Base-by-base conservation (phyloP, 2,888 invertebrate genomes). In the Meandrusa payeni region DNA sequence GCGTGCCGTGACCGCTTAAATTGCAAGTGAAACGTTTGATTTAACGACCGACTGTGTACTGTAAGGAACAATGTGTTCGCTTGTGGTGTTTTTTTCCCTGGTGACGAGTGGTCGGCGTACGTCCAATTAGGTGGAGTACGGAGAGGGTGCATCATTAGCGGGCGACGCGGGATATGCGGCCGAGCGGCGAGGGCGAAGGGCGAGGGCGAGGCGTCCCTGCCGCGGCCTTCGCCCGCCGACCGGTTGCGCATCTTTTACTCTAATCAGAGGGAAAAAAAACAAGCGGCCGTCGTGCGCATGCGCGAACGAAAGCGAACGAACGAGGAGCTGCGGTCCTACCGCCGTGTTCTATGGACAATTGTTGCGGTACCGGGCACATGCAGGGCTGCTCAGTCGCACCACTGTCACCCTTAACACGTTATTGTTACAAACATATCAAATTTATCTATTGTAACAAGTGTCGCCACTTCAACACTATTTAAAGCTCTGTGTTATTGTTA, bases 241-340 rank as follows among this genome's bases (percentile, higher is more conserved):
- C 85, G 85, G 85, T 87, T 82, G 78, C 64, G 74, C 83, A 78
- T 85, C 82, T 82, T 79, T 78, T 79, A 75, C 82, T 83, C 81
- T 82, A 85, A 86, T 85, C 86, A 80, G 71, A 10, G 29, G 69
- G 71, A n/a, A 59, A 73, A 78, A 83, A 83, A 83, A 77, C 70
- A 75, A 74, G 61, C 70, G 15, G 15, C 13, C 23, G 64, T 60
- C 58, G 69, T 66, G 61, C 65, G 69, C 74, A 71, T 74, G 73
- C 75, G 74, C 80, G 62, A 78, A 80, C 69, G 77, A 83, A 82
- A 81, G 77, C 76, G 75, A 80, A 76, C 69, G 73, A 71, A 70
- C 75, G 72, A 70, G 73, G 64, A 70, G 70, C 64, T 70, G 68
- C 73, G 68, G 69, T 61, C 64, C 56, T 70, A 62, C 64, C 61